Conservation (phyloP, 2,113 vertebrate species). For the Clupea harengus region DNA sequence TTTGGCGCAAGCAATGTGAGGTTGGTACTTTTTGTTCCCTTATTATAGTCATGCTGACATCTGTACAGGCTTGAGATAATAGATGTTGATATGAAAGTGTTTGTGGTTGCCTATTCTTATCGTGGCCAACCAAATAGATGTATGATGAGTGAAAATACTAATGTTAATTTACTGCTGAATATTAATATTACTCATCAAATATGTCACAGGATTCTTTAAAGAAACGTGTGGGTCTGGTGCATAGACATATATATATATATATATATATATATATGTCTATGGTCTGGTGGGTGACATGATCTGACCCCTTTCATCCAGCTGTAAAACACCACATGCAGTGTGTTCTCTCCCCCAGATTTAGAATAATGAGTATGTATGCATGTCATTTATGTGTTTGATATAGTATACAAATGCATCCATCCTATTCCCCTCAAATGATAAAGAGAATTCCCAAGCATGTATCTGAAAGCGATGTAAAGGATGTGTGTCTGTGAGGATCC, state of each 20-base stretch:
- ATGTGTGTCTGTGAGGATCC: conserved; percentile 41
- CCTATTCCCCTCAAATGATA: too few relatives aligned
- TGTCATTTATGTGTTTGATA: background rate
- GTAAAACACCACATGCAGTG: background rate
- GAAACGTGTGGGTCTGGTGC: too few relatives aligned
- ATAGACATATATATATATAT: too few relatives aligned
- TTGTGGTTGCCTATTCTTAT: background rate
- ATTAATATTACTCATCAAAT: background rate
- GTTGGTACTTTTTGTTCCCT: conserved; percentile 86
- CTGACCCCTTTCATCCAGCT: too few relatives aligned
- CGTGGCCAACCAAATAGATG: conserved; percentile 2
- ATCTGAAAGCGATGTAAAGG: too few relatives aligned
- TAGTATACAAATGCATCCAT: background rate
- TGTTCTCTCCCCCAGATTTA: background rate
- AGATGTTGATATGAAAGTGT: conserved; percentile 38
- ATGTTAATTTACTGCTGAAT: background rate
- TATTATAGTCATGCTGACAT: conserved; percentile 74
- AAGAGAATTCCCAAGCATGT: too few relatives aligned
- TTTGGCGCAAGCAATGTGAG: conserved; percentile 99
- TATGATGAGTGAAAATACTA: background rate
- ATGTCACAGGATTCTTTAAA: too few relatives aligned
- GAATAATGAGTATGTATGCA: background rate
- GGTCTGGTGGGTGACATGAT: background rate
- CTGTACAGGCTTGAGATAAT: conserved; percentile 53
- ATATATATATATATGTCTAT: too few relatives aligned